Evolutionary conservation across 2,113 vertebrate genomes (phyloP).

Genomic region (Salvelinus namaycush): DNA sequence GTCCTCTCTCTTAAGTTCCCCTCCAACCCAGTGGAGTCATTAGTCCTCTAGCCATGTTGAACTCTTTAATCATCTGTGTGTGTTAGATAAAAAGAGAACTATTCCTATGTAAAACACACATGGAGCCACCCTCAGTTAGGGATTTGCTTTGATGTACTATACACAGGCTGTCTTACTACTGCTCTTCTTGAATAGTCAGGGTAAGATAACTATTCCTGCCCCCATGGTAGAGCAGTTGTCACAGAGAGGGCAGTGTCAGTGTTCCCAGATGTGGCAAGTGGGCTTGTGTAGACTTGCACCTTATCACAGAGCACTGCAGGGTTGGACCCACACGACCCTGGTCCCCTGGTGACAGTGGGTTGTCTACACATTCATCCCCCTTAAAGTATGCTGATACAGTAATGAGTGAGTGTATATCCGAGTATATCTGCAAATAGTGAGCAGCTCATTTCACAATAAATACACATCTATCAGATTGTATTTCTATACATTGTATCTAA

Average conservation of each 20-base stretch:
- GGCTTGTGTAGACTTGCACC: constrained; percentile 43
- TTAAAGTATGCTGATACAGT: not conserved
- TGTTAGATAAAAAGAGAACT: constrained; percentile 73
- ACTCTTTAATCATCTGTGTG: constrained; percentile 79
- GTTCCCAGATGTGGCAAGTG: constrained; percentile 43
- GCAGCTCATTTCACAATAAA: not conserved
- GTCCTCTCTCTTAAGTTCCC: constrained; percentile 64
- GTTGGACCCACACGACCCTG: not conserved
- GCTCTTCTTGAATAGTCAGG: constrained; percentile 4
- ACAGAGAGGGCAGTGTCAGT: constrained; percentile 23
- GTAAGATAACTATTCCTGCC: constrained; percentile 50
- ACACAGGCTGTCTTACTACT: constrained; percentile 59
- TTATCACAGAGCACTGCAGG: constrained; percentile 7
- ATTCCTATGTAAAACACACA: constrained; percentile 70
- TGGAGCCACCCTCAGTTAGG: constrained; percentile 45
- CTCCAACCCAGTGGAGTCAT: constrained; percentile 69
- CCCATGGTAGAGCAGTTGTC: constrained; percentile 11
- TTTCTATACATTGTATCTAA: no score
- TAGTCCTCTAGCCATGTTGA: constrained; percentile 74
- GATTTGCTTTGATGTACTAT: constrained; percentile 62
- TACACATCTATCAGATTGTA: no score
- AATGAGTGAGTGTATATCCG: not conserved
- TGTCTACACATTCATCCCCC: not conserved
- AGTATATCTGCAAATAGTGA: not conserved
- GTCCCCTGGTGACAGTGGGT: not conserved